Evolutionary conservation across 2,797 vertebrate species (phyloP).

Genomic region (Nyctalus aviator): DNA sequence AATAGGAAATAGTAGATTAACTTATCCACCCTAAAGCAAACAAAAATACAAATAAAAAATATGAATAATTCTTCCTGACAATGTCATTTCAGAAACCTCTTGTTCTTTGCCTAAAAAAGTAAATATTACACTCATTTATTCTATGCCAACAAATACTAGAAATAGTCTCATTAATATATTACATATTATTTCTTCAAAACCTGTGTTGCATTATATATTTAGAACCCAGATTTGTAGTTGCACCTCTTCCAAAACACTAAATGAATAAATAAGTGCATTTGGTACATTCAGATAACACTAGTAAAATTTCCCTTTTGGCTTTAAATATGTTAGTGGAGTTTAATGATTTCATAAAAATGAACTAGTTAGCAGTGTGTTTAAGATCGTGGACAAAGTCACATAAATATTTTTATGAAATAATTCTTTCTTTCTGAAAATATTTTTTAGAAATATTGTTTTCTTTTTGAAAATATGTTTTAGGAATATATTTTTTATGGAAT

Average conservation of each 20-base stretch:
- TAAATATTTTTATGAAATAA: conserved; percentile 38
- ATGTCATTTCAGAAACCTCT: conserved; percentile 18
- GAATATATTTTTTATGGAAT: neutral
- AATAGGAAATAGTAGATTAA: neutral
- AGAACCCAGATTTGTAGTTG: neutral
- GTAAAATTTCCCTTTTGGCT: conserved; percentile 17
- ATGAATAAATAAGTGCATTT: conserved; percentile 39
- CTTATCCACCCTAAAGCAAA: neutral
- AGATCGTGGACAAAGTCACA: conserved; percentile 19
- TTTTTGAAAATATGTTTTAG: neutral
- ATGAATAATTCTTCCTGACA: neutral
- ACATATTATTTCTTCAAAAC: neutral
- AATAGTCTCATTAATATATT: conserved; percentile 16
- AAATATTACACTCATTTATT: conserved; percentile 22
- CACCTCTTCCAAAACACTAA: conserved; percentile 33
- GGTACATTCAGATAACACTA: neutral
- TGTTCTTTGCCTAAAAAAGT: neutral
- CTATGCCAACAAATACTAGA: neutral
- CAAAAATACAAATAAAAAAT: conserved; percentile 11
- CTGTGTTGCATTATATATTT: neutral
- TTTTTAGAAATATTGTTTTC: neutral
- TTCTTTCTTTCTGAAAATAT: neutral
- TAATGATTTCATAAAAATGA: conserved; percentile 44
- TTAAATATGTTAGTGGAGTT: conserved; percentile 26
- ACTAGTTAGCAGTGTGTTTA: neutral